phyloP scores from a whole-genome alignment of 2,888 invertebrate species.

The Macaria liturata region DNA sequence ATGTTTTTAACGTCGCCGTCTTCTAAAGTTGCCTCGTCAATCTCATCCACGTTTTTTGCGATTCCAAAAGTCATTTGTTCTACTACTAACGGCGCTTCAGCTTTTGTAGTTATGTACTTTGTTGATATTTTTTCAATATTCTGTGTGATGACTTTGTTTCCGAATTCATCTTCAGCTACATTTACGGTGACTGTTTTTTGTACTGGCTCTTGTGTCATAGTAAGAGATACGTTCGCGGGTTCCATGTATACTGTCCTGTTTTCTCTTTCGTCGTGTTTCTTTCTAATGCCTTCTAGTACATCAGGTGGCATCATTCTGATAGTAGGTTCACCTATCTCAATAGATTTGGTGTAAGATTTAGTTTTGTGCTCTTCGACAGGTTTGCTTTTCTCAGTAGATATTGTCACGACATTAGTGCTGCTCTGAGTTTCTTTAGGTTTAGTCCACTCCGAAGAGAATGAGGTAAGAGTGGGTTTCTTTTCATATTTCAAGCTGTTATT shows the following conservation, averaged over 20 bases:
- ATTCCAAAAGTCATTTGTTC: constrained; percentile 78
- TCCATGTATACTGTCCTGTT: constrained; percentile 73
- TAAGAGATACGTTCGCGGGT: constrained; percentile 70
- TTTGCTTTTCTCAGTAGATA: constrained; percentile 65
- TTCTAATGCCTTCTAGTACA: constrained; percentile 71
- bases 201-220: constrained; percentile 76
- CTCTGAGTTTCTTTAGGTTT: constrained; percentile 58
- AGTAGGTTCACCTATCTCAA: constrained; percentile 73
- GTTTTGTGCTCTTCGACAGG: constrained; percentile 58
- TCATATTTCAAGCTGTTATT: constrained; percentile 69
- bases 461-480: constrained; percentile 58
- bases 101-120: constrained; percentile 66
- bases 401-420: constrained; percentile 71
- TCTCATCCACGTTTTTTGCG: constrained; percentile 63
- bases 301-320: constrained; percentile 72
- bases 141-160: constrained; percentile 77
- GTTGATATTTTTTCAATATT: constrained; percentile 74
- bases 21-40: constrained; percentile 67
- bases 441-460: constrained; percentile 61
- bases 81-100: constrained; percentile 74
- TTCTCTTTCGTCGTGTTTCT: constrained; percentile 62
- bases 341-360: constrained; percentile 76
- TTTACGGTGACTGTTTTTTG: constrained; percentile 79
- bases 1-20: constrained; percentile 73
- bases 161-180: constrained; percentile 76